Evolutionary conservation across 2,888 invertebrate species (phyloP).

Genomic region (Pseudococcus viburni): DNA sequence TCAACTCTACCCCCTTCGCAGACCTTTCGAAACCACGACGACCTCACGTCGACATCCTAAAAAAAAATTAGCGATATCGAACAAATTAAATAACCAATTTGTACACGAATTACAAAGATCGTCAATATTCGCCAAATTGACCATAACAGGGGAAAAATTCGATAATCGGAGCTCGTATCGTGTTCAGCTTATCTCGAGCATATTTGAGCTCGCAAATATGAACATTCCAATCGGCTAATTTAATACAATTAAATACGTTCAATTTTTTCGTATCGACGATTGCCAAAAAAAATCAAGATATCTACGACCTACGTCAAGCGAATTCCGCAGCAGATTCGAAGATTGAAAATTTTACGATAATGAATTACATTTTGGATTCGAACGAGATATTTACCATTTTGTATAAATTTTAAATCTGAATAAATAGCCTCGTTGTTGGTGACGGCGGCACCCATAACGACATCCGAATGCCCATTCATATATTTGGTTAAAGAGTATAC

Average conservation of each 20-base stretch:
- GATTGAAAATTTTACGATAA: not conserved
- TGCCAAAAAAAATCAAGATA: constrained; percentile 14
- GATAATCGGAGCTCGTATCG: not conserved
- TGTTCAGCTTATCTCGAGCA: not conserved
- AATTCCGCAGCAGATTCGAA: not conserved
- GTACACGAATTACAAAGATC: constrained; percentile 8
- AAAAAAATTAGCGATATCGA: not conserved
- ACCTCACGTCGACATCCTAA: not conserved
- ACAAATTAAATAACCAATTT: not conserved
- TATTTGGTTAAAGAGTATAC: constrained; percentile 96
- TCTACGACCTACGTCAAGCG: not conserved
- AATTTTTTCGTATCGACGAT: not conserved
- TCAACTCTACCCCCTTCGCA: not conserved
- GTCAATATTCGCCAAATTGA: not conserved
- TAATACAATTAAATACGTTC: not conserved
- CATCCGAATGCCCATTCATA: constrained; percentile 98
- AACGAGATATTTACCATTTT: constrained; percentile 79
- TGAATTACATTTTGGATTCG: not conserved
- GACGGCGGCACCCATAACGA: constrained; percentile 93
- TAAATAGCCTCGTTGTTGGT: constrained; percentile 82
- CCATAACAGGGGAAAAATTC: not conserved
- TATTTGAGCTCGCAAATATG: not conserved
- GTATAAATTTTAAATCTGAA: constrained; percentile 84
- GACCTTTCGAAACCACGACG: not conserved
- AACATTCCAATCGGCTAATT: not conserved